Evolutionary conservation across 2,797 vertebrate species (phyloP).

Genomic region (Dendrocincla fuliginosa): DNA sequence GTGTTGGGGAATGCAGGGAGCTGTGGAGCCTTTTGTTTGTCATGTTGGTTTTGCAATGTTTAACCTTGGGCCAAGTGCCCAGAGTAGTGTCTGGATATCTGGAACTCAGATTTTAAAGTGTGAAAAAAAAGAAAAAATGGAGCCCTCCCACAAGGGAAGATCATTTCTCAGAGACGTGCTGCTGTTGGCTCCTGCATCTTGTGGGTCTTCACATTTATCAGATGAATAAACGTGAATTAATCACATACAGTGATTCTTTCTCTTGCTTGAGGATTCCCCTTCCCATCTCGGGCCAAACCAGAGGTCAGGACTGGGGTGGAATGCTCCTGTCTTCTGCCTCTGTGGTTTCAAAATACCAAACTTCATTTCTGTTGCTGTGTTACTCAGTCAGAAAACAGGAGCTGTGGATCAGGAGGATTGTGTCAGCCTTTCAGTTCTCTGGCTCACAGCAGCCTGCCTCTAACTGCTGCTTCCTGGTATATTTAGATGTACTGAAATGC

Average conservation of each 20-base stretch:
- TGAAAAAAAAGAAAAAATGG: background rate
- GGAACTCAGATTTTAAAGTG: background rate
- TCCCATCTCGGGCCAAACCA: background rate
- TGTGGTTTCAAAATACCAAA: background rate
- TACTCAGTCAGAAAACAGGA: background rate
- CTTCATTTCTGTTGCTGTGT: background rate
- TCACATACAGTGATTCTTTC: background rate
- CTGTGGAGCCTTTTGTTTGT: background rate
- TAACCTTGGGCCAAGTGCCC: background rate
- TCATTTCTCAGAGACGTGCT: background rate
- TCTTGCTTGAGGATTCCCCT: background rate
- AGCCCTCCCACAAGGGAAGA: background rate
- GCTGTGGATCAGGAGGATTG: background rate
- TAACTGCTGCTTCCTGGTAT: background rate
- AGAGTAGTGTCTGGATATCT: background rate
- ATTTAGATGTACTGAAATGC: constrained; percentile 32
- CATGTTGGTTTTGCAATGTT: background rate
- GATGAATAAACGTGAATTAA: background rate
- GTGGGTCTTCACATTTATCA: background rate
- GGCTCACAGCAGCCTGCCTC: background rate
- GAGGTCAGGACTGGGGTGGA: background rate
- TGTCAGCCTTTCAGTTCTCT: background rate
- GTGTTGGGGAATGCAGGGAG: background rate
- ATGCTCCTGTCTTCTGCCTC: background rate
- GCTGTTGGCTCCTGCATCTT: background rate